Conservation (phyloP, 2,113 vertebrate species). For the Nipponia nippon region DNA sequence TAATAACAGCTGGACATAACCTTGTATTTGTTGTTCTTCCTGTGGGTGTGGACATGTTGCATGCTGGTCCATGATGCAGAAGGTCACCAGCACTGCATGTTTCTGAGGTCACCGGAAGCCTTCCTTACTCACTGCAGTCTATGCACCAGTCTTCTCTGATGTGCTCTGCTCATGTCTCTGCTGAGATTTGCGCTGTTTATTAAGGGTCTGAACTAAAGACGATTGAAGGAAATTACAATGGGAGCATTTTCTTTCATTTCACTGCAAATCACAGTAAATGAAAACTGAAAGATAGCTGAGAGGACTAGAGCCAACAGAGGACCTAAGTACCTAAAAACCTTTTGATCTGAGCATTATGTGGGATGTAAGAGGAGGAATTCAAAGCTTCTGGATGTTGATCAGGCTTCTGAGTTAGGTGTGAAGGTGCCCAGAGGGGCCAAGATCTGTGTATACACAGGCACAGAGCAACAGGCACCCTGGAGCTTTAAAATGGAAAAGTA, state of each 20-base stretch:
- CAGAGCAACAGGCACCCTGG: not conserved
- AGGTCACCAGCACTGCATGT: not conserved
- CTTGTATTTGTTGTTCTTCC: not conserved
- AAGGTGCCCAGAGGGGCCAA: not conserved
- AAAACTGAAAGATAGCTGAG: not conserved
- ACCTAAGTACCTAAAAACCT: not conserved
- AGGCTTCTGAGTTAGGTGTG: not conserved
- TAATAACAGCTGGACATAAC: not conserved
- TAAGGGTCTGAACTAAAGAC: not conserved
- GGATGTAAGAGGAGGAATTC: not conserved
- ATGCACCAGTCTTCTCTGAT: not conserved
- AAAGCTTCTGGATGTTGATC: not conserved
- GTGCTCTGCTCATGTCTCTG: rapidly evolving
- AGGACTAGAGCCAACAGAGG: not conserved
- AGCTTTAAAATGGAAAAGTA: not conserved
- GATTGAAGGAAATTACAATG: not conserved
- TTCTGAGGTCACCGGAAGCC: not conserved
- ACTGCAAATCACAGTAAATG: not conserved
- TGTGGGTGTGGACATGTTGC: not conserved
- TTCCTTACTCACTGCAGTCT: not conserved
- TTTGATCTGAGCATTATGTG: not conserved
- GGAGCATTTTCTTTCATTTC: not conserved
- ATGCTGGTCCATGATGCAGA: not conserved
- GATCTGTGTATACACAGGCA: not conserved
- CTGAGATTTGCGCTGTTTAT: not conserved